A percentile compares a stretch with the other conserved stretches of the same genome.
Conservation (phyloP, 2,113 vertebrate genomes). For the Verasper variegatus region DNA sequence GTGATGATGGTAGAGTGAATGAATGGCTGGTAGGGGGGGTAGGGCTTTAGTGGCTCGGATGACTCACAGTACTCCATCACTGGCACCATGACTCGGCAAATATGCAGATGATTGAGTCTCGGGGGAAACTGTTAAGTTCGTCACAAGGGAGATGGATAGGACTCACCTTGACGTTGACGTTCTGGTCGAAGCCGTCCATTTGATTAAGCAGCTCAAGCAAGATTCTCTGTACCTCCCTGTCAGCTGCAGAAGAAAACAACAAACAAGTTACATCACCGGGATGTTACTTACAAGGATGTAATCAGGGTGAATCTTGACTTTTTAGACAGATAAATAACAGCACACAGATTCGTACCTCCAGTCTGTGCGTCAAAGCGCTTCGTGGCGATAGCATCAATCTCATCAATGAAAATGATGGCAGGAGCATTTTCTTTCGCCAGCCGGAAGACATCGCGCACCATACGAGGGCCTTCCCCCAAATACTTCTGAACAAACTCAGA, state of each 20-base stretch:
- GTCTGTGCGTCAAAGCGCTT: constrained; percentile 98
- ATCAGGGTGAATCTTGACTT: not conserved
- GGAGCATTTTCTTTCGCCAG: constrained; percentile 97
- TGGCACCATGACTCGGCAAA: not conserved
- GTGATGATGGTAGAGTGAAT: not conserved
- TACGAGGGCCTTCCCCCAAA: constrained; percentile 93
- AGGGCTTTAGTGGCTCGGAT: not conserved
- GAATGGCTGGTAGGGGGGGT: not conserved
- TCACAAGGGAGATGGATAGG: not conserved
- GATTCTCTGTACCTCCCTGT: constrained; percentile 94
- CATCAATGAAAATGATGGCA: constrained; percentile 97
- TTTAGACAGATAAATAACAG: not conserved
- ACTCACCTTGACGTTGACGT: constrained; percentile 93
- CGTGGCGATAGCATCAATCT: constrained; percentile 96
- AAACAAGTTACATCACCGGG: not conserved
- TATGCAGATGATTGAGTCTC: not conserved
- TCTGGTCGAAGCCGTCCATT: constrained; percentile 97
- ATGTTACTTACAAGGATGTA: not conserved
- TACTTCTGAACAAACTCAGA: constrained; percentile 98
- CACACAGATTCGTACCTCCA: constrained; percentile 81
- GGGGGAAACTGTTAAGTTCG: not conserved
- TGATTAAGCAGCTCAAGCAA: constrained; percentile 94
- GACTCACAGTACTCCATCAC: not conserved
- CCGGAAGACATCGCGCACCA: constrained; percentile 95
- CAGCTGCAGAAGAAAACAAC: constrained; percentile 79